phyloP scores from a whole-genome alignment of 2,888 invertebrate genomes.

The Cepaea hortensis region DNA sequence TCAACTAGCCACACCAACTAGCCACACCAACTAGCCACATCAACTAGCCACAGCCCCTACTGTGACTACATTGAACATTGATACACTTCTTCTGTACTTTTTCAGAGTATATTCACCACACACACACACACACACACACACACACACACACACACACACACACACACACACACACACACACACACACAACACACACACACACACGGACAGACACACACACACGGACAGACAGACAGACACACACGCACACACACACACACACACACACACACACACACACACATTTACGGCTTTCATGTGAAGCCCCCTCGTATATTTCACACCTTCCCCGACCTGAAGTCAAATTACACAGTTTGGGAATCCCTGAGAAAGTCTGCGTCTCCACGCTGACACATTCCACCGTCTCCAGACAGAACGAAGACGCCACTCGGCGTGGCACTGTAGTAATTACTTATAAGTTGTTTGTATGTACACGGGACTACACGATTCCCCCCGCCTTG shows the following conservation, averaged over 20 bases:
- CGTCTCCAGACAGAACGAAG: neutral
- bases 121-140: neutral
- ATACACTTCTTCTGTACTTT: too few species aligned
- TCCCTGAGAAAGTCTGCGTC: neutral
- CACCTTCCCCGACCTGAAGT: too few species aligned
- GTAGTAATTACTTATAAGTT: slow-evolving; percentile 36
- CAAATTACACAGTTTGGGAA: neutral
- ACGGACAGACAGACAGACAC: too few species aligned
- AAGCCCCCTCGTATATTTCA: too few species aligned
- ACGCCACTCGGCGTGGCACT: neutral
- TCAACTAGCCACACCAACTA: too few species aligned
- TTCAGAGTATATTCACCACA: neutral
- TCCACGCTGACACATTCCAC: neutral
- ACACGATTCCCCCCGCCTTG: neutral
- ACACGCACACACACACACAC: neutral
- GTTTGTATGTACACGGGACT: slow-evolving; percentile 3
- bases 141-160: neutral
- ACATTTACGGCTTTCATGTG: neutral
- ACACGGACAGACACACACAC: neutral
- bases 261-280: slow-evolving; percentile 4
- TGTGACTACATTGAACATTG: too few species aligned
- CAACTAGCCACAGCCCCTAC: too few species aligned
- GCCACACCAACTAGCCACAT: too few species aligned
- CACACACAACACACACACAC: slow-evolving; percentile 6
- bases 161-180: neutral